Evolutionary conservation across 2,113 vertebrate species (phyloP).

Genomic region (Chionodraco myersi): DNA sequence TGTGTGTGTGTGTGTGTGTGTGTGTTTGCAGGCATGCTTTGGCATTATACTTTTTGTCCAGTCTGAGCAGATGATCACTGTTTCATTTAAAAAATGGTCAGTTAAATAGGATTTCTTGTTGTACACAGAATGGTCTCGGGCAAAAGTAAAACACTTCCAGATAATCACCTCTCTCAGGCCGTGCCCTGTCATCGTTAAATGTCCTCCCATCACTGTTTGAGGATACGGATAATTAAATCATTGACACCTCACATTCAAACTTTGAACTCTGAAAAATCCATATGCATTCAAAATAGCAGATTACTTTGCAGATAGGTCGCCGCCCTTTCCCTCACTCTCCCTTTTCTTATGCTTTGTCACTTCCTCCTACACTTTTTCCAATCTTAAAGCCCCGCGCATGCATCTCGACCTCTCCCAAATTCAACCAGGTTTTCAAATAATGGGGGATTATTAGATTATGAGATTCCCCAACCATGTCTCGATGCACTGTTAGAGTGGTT

Average conservation of each 20-base stretch:
- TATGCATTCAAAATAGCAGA: conserved; percentile 71
- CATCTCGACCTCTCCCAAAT: not conserved
- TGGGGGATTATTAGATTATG: conserved; percentile 55
- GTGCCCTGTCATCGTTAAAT: conserved; percentile 42
- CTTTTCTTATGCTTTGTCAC: conserved; percentile 13
- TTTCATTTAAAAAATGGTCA: not conserved
- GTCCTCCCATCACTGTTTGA: conserved; percentile 59
- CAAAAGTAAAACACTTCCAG: conserved; percentile 52
- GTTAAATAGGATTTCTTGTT: conserved; percentile 29
- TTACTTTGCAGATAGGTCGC: conserved; percentile 58
- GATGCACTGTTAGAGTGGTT: conserved; percentile 48
- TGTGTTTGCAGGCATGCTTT: not conserved
- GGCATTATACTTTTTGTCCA: not conserved
- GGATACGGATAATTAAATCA: conserved; percentile 68
- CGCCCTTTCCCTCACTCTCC: not conserved
- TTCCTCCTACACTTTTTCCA: conserved; percentile 36
- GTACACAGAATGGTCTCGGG: not conserved
- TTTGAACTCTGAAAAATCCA: conserved; percentile 71
- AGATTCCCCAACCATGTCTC: conserved; percentile 41
- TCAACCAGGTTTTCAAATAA: conserved; percentile 38
- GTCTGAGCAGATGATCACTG: conserved; percentile 24
- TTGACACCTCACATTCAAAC: conserved; percentile 47
- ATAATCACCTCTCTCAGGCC: conserved; percentile 49
- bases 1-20: conserved; percentile 5
- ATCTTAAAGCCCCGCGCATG: not conserved